Evolutionary conservation across 2,797 vertebrate species (phyloP).

Genomic region (Sphenopsis melanotis): DNA sequence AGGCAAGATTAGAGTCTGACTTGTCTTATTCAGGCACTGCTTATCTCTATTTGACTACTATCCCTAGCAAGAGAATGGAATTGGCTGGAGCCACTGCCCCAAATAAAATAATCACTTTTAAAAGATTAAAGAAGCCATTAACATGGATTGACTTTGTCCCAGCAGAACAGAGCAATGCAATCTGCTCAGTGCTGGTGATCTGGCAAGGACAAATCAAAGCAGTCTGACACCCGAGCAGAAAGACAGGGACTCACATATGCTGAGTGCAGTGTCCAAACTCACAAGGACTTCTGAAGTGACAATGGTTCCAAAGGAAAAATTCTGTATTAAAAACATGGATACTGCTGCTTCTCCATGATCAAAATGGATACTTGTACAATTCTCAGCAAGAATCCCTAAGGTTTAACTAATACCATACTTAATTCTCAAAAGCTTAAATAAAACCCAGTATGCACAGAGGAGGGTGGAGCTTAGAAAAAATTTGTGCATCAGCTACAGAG

Average conservation of each 20-base stretch:
- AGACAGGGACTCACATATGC: background rate
- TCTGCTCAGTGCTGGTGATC: background rate
- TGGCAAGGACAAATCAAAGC: slow-evolving; percentile 4
- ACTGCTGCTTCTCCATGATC: background rate
- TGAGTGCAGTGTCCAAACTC: background rate
- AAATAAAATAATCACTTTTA: slow-evolving; percentile 28
- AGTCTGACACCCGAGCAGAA: background rate
- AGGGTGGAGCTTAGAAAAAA: background rate
- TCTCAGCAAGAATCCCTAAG: background rate
- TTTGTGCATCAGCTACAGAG: background rate
- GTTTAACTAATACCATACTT: background rate
- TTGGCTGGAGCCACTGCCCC: background rate
- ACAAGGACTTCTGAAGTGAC: background rate
- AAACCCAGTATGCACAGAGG: background rate
- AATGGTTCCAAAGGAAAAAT: background rate
- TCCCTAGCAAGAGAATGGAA: background rate
- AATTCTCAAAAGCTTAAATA: background rate
- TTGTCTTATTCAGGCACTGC: background rate
- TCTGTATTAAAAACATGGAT: background rate
- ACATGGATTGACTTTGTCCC: background rate
- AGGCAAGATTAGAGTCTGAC: background rate
- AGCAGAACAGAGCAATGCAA: background rate
- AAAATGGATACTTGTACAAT: background rate
- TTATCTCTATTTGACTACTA: background rate
- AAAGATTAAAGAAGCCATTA: slow-evolving; percentile 40